Conservation (phyloP, 2,888 invertebrate species). For the Calephelis perditalis region DNA sequence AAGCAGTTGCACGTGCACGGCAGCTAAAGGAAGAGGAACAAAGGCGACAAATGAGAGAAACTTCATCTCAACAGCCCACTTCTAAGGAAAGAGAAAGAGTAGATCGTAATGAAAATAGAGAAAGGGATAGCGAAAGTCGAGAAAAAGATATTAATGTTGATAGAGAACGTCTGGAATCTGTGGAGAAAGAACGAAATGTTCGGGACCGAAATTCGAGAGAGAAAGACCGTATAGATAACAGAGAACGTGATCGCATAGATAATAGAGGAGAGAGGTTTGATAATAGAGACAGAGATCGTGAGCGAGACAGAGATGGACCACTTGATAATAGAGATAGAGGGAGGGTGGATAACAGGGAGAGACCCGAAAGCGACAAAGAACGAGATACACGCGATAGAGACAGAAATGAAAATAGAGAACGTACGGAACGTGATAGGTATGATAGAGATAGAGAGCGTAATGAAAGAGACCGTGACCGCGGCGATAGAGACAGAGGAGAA, state of each 20-base stretch:
- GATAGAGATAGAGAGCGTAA: conserved; percentile 39
- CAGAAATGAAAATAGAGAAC: conserved; percentile 50
- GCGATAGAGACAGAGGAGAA: conserved; percentile 48
- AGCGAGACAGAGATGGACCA: conserved; percentile 39
- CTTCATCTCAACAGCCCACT: conserved; percentile 43
- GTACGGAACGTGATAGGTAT: conserved; percentile 37
- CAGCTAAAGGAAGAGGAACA: conserved; percentile 94
- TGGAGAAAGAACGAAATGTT: conserved; percentile 37
- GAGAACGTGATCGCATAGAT: conserved; percentile 39
- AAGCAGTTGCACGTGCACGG: conserved; percentile 89
- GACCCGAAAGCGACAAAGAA: conserved; percentile 40
- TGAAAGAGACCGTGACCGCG: conserved; percentile 33
- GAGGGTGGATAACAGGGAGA: conserved; percentile 39
- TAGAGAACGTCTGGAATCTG: conserved; percentile 42
- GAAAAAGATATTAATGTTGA: conserved; percentile 48
- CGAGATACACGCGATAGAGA: conserved; percentile 50
- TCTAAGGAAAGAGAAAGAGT: conserved; percentile 42
- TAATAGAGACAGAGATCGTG: conserved; percentile 38
- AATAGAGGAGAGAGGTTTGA: conserved; percentile 34
- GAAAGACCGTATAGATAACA: conserved; percentile 43
- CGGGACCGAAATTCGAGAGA: conserved; percentile 44
- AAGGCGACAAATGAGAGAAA: conserved; percentile 78
- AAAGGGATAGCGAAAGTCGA: conserved; percentile 44
- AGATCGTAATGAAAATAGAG: conserved; percentile 39
- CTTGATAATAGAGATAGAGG: conserved; percentile 38